Conservation (phyloP, 2,888 invertebrate species). For the Cataglyphis livida region DNA sequence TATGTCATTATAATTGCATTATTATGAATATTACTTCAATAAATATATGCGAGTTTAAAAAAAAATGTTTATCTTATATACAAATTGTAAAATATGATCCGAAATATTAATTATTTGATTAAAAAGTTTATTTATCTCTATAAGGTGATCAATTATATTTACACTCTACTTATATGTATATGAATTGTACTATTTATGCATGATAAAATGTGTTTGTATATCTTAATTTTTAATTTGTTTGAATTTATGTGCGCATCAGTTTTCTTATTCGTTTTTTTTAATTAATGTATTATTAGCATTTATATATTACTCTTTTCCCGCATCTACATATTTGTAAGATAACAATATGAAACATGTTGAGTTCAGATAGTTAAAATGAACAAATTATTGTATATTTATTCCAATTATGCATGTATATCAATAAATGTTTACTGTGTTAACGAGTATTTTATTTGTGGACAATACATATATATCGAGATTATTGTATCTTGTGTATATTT, state of each 20-base stretch:
- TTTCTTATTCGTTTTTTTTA: slow-evolving; percentile 63
- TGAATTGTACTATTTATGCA: slow-evolving; percentile 56
- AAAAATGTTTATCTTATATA: slow-evolving; percentile 40
- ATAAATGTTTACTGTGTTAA: slow-evolving; percentile 70
- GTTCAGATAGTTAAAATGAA: background rate
- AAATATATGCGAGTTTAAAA: slow-evolving; percentile 51
- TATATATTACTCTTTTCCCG: slow-evolving; percentile 35
- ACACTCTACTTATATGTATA: slow-evolving; percentile 46
- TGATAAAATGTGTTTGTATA: slow-evolving; percentile 60
- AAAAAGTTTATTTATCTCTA: slow-evolving; percentile 38
- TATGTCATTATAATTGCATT: too few species aligned
- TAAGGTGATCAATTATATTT: slow-evolving; percentile 23
- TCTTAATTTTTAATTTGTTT: slow-evolving; percentile 44
- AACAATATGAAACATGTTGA: background rate
- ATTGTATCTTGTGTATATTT: slow-evolving; percentile 40
- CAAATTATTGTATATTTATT: slow-evolving; percentile 67
- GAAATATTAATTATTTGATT: background rate
- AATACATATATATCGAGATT: slow-evolving; percentile 5
- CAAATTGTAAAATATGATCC: slow-evolving; percentile 26
- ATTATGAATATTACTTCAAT: background rate
- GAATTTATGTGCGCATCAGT: slow-evolving; percentile 56
- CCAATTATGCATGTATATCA: slow-evolving; percentile 70
- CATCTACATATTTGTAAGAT: slow-evolving; percentile 55
- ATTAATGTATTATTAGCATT: slow-evolving; percentile 51
- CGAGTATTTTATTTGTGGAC: slow-evolving; percentile 60